Base-by-base conservation (phyloP, 2,797 vertebrate species). In the Oreortyx pictus region DNA sequence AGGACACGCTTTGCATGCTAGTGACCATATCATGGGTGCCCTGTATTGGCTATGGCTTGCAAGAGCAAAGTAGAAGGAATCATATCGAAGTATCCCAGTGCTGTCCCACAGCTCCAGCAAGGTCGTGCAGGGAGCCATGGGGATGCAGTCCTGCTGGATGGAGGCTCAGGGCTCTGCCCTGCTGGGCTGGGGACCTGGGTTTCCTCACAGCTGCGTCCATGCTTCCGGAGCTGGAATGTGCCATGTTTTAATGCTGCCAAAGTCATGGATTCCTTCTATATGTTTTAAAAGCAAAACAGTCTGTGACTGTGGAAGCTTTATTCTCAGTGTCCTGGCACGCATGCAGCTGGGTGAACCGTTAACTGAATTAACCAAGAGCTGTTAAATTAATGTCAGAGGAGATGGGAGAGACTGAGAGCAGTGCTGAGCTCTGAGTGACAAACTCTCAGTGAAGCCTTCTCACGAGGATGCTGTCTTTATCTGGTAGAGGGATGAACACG, bases 201-300 rank as follows among this genome's bases (percentile, higher is more conserved):
- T 22, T 23, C 39, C 57, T 66, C 64, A 14, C 80, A 91, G 89
- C 89, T 89, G 78, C 87, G 91, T 78, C 81, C 81, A 3, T 37
- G 50, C 78, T 16, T 74, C 83, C 85, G 92, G 50, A 2, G 12
- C 88, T 77, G 91, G 78, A 92, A 85, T 46, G 75, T 71, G 68
- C 89, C 43, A 0, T 12, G 77, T 7, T 43, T 72, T 62, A 11
- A 35, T 57, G 3, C 83, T 95, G 90, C 86, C 83, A 47, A 29
- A 71, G 83, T 74, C 75, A 72, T 1, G 4, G 90, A 82, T 91
- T 92, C 78, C 75, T 89, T 74, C 89, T 90, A 3, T 90, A 29
- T 50, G 41, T 86, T 95, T 92, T 49, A 83, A 77, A 82, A 88
- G 84, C 89, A 93, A 24, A 96, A 70, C 74, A 92, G 4, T 72